Conservation (phyloP, 2,113 vertebrate genomes). For the Passer domesticus region DNA sequence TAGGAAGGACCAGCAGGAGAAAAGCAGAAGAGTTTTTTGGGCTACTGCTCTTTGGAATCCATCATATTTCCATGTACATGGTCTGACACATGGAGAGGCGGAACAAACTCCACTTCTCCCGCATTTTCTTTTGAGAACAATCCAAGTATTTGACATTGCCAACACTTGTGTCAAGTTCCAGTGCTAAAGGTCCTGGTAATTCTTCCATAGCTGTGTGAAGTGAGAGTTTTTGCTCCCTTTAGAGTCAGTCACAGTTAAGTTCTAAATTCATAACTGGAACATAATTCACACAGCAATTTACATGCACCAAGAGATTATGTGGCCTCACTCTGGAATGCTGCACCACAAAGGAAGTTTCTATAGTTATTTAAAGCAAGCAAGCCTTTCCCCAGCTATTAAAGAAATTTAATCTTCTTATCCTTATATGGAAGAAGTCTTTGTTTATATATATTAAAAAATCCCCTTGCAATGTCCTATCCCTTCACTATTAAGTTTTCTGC, state of each 20-base stretch:
- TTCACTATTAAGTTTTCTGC: neutral
- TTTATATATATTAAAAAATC: neutral
- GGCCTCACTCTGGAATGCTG: slow-evolving; percentile 62
- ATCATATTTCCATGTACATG: neutral
- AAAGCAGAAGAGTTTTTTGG: neutral
- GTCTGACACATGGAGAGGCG: neutral
- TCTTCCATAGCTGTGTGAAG: neutral
- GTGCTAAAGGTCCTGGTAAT: neutral
- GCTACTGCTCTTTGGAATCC: neutral
- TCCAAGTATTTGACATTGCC: neutral
- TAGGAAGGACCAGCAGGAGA: neutral
- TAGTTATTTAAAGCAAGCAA: slow-evolving; percentile 63
- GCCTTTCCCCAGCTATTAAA: slow-evolving; percentile 55
- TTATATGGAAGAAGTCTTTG: slow-evolving; percentile 52
- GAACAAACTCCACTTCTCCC: neutral
- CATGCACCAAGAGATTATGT: slow-evolving; percentile 52
- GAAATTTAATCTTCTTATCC: slow-evolving; percentile 70
- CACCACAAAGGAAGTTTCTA: slow-evolving; percentile 60
- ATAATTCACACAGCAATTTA: slow-evolving; percentile 59
- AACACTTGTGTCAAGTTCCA: neutral
- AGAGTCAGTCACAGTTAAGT: slow-evolving; percentile 19
- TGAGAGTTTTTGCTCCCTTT: neutral
- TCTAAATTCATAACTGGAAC: slow-evolving; percentile 62
- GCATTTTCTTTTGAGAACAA: neutral
- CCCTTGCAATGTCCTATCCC: neutral